Evolutionary conservation across 35 echinoderm and acorn worm genomes (phyloP), one percentile per base, ranked within the genome.

Genomic region (Apostichopus californicus): DNA sequence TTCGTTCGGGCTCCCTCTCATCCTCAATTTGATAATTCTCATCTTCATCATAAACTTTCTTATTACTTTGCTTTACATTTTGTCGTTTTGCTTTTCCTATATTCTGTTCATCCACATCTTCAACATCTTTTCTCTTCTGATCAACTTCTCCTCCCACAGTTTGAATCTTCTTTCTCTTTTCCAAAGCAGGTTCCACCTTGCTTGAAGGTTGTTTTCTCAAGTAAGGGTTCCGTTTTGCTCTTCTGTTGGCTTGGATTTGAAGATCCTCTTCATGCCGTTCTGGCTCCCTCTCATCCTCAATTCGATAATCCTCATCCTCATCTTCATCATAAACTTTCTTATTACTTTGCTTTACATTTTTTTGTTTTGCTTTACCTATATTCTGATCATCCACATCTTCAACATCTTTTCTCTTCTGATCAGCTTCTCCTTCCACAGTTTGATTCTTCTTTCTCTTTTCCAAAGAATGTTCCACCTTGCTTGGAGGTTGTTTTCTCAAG

Each of bases 221-320:
- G 56, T 85, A 85, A 59, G 81, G 81, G 55, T 85, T 85, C 18
- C 81, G 63, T 17, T 85, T 59, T 85, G 81, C 81, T 85, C 81
- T 85, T 2, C 81, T 17, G 3, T 60, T 85, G 7, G 81, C 81
- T 8, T 85, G 81, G 0, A 85, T 59, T 23, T 64, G 86, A 54
- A 60, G 7, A 65, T 89, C 86, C n/a, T 89, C 68, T 73, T 89
- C 86, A 54, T 89, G 34, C 6, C 64, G 58, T 14, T 89, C 86
- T 89, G 86, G 86, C 34, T 89, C 86, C 52, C 9, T 89, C 46
- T 73, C 86, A 23, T 89, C 86, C 64, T 89, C 86, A 23, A 89
- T 89, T 73, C 86, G 58, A 64, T 89, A 89, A 22, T 89, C 86
- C 2, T 89, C 86, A 1, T 89, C 61, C 17, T 89, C 11, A n/a